A percentile compares a stretch with the other conserved stretches of the same genome.
Conservation (phyloP, 2,888 invertebrate genomes). For the Cheilosia scutellata region DNA sequence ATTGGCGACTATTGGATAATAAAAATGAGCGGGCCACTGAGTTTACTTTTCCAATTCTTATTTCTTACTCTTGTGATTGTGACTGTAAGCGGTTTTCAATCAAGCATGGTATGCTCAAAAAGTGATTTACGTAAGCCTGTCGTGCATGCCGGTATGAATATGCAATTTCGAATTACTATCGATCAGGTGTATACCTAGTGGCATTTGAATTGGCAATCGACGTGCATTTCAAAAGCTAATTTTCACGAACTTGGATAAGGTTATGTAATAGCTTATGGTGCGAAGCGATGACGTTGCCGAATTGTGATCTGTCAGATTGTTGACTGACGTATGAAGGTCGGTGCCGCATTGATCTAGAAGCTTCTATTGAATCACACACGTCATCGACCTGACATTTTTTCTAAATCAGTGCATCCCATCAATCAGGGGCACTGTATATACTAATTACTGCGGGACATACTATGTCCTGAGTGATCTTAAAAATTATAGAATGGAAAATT, state of each 20-base stretch:
- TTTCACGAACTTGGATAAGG: conserved; percentile 12
- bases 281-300: background rate
- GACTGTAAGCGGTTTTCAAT: background rate
- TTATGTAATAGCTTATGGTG: conserved; percentile 17
- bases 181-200: conserved; percentile 15
- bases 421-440: conserved; percentile 15
- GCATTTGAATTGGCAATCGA: conserved; percentile 39
- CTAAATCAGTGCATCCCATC: conserved; percentile 23
- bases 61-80: conserved; percentile 1
- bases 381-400: conserved; percentile 35
- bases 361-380: background rate
- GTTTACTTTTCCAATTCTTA: background rate
- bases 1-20: conserved; percentile 20
- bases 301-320: conserved; percentile 20
- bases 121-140: conserved; percentile 51
- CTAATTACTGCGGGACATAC: background rate
- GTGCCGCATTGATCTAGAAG: background rate
- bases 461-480: conserved; percentile 32
- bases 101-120: conserved; percentile 6
- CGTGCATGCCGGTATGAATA: conserved; percentile 31
- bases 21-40: background rate
- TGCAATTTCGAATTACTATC: conserved; percentile 8
- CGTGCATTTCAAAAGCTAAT: conserved; percentile 25
- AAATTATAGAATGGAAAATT: conserved; percentile 41
- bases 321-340: conserved; percentile 8